Percentiles rank a stretch among this genome's conserved stretches.
Evolutionary conservation across 2,888 invertebrate genomes (phyloP).

Genomic region (Aricia artaxerxes): DNA sequence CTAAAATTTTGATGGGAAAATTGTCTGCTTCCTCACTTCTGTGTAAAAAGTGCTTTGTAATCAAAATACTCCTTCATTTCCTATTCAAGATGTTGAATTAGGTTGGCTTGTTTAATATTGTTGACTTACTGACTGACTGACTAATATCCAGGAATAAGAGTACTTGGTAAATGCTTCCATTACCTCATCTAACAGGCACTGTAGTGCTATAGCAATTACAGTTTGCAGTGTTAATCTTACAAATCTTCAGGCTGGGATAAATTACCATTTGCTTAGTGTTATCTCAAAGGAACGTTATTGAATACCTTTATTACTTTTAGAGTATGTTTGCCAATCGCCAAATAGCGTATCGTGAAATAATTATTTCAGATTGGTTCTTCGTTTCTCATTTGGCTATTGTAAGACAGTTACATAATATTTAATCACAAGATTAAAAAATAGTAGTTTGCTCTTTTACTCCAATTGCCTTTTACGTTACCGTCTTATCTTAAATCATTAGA

Average conservation of each 20-base stretch:
- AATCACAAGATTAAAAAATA: too few relatives aligned
- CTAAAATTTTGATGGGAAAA: neutral
- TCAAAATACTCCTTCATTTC: conserved; percentile 17
- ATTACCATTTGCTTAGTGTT: neutral
- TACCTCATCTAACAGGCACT: neutral
- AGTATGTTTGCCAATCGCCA: too few relatives aligned
- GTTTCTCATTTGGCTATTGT: too few relatives aligned
- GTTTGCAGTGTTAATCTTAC: neutral
- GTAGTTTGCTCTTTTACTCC: too few relatives aligned
- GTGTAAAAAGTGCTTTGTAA: neutral
- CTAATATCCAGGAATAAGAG: neutral
- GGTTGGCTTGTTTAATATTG: neutral
- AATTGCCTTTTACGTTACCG: too few relatives aligned
- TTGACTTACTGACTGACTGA: neutral
- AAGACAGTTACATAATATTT: too few relatives aligned
- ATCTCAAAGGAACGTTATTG: neutral
- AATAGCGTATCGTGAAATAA: too few relatives aligned
- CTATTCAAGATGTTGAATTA: conserved; percentile 8
- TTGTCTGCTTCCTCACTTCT: conserved; percentile 1
- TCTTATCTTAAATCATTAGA: too few relatives aligned
- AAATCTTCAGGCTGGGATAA: neutral
- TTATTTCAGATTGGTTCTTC: too few relatives aligned
- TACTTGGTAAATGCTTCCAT: neutral
- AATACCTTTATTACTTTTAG: too few relatives aligned
- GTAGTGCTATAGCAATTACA: neutral